Evolutionary conservation across 1,140 invertebrate species (phyloP), one percentile per base, ranked within the genome.

Genomic region (Saccostrea echinata): DNA sequence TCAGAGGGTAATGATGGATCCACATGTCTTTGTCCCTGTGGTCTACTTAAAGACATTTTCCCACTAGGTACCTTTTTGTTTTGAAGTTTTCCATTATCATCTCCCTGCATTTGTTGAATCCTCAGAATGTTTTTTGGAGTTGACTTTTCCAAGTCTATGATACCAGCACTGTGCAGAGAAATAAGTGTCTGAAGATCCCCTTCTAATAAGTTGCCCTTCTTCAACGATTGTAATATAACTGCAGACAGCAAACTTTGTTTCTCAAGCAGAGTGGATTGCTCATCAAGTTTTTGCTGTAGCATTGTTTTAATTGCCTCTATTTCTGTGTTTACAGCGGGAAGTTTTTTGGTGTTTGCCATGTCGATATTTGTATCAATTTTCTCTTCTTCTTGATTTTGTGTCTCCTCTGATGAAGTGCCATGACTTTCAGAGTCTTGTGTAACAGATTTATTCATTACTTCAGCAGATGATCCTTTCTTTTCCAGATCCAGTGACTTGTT

Each of bases 61-160:
- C 27, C 13, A 27, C 68, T 30, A 30, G 13, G 11, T 30, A 27
- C 12, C 27, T 33, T 76, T 24, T 27, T 76, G 68, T 33, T 76
- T 76, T 27, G 27, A 16, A 4, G 6, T n/a, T 21, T n/a, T n/a
- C 6, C n/a, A 21, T 61, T n/a, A 21, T 61, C 55, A 61, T 76
- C 27, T 30, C 18, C 68, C 68, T 33, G 27, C 2, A 33, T 76
- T 30, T 13, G 68, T 33, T 76, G 24, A 76, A 30, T 33, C 27
- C 24, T 76, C 3, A 30, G 13, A 30, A 76, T 76, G 30, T 76
- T 76, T 30, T 30, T 76, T 13, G 27, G 68, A 33, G 68, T 76
- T 76, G 27, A 27, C 24, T 76, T 76, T 76, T 76, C 68, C 27
- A 76, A 76, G 68, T 76, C 30, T 30, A 76, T 76, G 24, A 30